Evolutionary conservation across 2,888 invertebrate species (phyloP).

Genomic region (Drosophila infuscata): DNA sequence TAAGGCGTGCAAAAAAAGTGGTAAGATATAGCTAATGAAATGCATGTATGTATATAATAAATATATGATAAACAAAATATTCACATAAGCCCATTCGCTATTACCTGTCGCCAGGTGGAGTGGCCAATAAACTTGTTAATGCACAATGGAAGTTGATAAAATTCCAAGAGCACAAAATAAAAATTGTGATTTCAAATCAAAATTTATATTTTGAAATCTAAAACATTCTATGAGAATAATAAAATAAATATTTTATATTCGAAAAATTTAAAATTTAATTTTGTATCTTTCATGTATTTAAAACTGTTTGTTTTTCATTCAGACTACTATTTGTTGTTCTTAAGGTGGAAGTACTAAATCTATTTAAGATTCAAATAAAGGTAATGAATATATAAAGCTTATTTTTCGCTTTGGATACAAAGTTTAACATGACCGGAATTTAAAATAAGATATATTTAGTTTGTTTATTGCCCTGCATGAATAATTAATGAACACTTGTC

Average conservation of each 20-base stretch:
- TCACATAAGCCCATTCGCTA: slow-evolving; percentile 30
- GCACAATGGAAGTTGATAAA: slow-evolving; percentile 28
- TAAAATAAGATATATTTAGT: slow-evolving; percentile 1
- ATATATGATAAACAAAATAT: slow-evolving; percentile 7
- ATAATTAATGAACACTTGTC: slow-evolving; percentile 16
- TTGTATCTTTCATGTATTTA: background rate
- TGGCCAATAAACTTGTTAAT: slow-evolving; percentile 42
- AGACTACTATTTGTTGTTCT: background rate
- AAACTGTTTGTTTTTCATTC: background rate
- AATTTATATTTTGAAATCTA: background rate
- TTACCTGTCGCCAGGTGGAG: slow-evolving; percentile 67
- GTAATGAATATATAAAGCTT: slow-evolving; percentile 1
- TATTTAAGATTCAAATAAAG: background rate
- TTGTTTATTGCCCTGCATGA: background rate
- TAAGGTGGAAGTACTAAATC: background rate
- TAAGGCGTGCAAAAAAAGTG: slow-evolving; percentile 50
- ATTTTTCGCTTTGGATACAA: background rate
- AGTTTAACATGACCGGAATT: background rate
- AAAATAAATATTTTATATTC: background rate
- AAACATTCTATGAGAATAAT: background rate
- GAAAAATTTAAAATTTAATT: background rate
- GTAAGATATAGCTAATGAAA: slow-evolving; percentile 37
- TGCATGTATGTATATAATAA: slow-evolving; percentile 1
- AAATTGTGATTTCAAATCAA: background rate
- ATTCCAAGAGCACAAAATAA: background rate